These are phyloP conservation scores for Tragelaphus strepsiceros DNA, from an alignment of 2,113 vertebrate species.

Conservation along the genomic window DNA sequence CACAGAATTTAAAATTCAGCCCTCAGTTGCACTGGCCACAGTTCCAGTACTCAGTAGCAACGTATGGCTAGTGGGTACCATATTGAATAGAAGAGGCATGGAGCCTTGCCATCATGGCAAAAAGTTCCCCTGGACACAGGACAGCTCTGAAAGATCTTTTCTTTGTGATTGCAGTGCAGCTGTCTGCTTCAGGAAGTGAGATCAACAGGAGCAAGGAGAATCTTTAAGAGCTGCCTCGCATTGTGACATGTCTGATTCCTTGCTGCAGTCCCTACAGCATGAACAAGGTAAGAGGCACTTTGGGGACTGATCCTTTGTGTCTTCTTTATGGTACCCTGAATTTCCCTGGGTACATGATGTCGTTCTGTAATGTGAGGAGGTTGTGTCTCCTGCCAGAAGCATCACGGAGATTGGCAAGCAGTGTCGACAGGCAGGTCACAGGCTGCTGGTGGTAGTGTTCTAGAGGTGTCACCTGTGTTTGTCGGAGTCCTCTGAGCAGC, in stretches of 20 bases:
- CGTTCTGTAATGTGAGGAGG: neutral
- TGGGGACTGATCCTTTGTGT: neutral
- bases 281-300: constrained; percentile 53
- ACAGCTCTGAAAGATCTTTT: neutral
- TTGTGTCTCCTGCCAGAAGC: neutral
- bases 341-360: neutral
- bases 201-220: constrained; percentile 40
- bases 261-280: constrained; percentile 45
- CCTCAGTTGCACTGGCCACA: neutral
- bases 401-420: neutral
- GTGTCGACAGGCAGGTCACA: neutral
- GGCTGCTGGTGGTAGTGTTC: neutral
- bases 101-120: neutral
- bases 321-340: neutral
- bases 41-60: neutral
- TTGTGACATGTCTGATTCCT: constrained; percentile 61
- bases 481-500: neutral
- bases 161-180: constrained; percentile 12
- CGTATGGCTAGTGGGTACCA: neutral
- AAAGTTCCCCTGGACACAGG: neutral
- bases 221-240: neutral
- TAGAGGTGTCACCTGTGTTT: neutral
- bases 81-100: neutral
- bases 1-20: neutral
- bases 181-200: constrained; percentile 62